Conservation (phyloP, 2,113 vertebrate species). For the Melanerpes aurifrons region DNA sequence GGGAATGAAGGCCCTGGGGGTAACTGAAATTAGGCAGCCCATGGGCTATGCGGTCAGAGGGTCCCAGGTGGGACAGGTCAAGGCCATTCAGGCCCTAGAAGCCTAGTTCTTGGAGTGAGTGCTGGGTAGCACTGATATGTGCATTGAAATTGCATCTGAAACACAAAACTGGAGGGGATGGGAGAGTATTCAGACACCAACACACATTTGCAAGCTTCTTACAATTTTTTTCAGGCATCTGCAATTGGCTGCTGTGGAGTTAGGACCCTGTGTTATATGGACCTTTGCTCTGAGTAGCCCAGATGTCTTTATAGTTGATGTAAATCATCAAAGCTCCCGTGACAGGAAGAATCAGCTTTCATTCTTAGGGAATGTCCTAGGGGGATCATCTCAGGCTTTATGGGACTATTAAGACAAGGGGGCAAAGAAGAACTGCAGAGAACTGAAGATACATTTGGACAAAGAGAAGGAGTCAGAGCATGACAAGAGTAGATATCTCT, state of each 20-base stretch:
- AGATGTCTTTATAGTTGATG: background rate
- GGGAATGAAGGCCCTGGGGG: background rate
- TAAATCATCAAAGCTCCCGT: background rate
- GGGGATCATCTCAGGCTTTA: background rate
- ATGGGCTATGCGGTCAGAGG: background rate
- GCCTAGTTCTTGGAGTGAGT: background rate
- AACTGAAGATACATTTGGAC: background rate
- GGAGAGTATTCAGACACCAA: background rate
- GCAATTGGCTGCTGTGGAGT: background rate
- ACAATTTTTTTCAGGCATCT: background rate
- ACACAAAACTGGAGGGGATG: background rate
- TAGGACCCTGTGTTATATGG: background rate
- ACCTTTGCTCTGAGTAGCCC: background rate
- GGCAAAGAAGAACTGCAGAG: background rate
- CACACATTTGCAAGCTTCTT: background rate
- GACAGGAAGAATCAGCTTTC: background rate
- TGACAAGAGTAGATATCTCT: background rate
- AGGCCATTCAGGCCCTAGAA: background rate
- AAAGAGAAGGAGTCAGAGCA: background rate
- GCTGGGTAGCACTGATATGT: rapidly evolving
- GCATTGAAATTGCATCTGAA: background rate
- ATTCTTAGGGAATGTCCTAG: background rate
- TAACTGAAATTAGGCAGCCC: background rate
- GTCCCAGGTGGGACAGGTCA: background rate
- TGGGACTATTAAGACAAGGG: background rate